Base-by-base conservation (phyloP, 2,113 vertebrate species). In the Cranoglanis bouderius region DNA sequence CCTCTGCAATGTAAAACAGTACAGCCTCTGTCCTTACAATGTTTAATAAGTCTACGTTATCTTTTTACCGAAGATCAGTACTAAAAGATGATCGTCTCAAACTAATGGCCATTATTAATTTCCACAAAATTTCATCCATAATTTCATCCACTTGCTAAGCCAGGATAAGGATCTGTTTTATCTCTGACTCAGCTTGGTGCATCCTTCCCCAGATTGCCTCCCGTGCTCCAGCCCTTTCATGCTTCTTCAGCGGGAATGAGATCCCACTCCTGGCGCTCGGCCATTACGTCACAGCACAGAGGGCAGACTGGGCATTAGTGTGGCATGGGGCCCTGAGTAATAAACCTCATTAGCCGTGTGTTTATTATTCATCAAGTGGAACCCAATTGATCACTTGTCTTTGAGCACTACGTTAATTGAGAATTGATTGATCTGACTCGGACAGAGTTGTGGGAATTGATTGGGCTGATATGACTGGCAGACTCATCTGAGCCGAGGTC, bases 391-490 rank as follows among this genome's bases (percentile, higher is more conserved):
- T 94, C 89, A 74, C 82, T 85, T 89, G 93, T 93, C 93, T 93
- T 89, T 92, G 90, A 92, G 88, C 92, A 93, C 90, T 93, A 93
- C 91, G 89, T 92, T 95, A 95, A 95, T 94, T 93, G 93, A 91
- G 90, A 93, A 95, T 94, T 93, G 94, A 95, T 94, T 95, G 92
- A 95, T 94, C 91, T 90, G 91, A 86, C 92, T 92, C 92, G 90
- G 84, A 70, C 74, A 90, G 88, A 89, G 89, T 61, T 81, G 88
- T 91, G 92, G 91, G 93, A 92, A 93, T 90, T 90, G 88, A 91
- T 83, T 70, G 0, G 38, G 84, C 82, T 61, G 81, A 89, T 91
- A 89, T 91, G 85, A 93, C 91, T 13, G 72, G 88, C 90, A 89
- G 87, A 90, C 88, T 92, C 90, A 92, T 92, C 86, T 18, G 74